Evolutionary conservation across 2,888 invertebrate species (phyloP).

Genomic region (Bombylius discolor): DNA sequence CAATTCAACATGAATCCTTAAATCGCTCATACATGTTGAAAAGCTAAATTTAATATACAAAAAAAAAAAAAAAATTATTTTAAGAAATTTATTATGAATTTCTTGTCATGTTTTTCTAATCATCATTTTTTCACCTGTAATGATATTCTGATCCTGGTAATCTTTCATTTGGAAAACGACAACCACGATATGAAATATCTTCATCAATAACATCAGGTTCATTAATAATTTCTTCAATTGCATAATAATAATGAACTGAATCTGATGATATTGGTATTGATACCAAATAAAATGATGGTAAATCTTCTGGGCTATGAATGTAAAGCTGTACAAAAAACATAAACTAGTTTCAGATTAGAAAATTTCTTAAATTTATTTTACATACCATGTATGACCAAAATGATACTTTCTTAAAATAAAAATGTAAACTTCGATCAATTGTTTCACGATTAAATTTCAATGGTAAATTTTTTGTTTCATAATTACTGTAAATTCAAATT

Average conservation of each 20-base stretch:
- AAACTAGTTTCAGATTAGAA: too few relatives aligned
- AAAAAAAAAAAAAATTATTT: not conserved
- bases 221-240: constrained; percentile 25
- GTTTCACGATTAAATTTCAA: constrained; percentile 20
- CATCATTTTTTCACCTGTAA: constrained; percentile 9
- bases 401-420: constrained; percentile 14
- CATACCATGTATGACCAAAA: constrained; percentile 22
- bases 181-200: constrained; percentile 20
- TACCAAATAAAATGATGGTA: constrained; percentile 25
- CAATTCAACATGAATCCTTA: constrained; percentile 22
- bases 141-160: constrained; percentile 10
- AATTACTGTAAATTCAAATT: constrained; percentile 12
- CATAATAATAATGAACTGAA: constrained; percentile 18
- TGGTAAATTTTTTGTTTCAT: constrained; percentile 17
- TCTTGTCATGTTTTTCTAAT: too few relatives aligned
- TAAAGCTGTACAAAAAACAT: constrained; percentile 18
- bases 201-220: constrained; percentile 17
- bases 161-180: constrained; percentile 24
- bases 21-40: constrained; percentile 24
- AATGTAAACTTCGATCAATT: constrained; percentile 15
- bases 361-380: not conserved
- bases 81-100: not conserved
- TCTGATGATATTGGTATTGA: constrained; percentile 1
- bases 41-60: constrained; percentile 16
- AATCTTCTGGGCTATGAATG: constrained; percentile 27